Base-by-base conservation (phyloP, 2,113 vertebrate species). In the Lampris incognitus region DNA sequence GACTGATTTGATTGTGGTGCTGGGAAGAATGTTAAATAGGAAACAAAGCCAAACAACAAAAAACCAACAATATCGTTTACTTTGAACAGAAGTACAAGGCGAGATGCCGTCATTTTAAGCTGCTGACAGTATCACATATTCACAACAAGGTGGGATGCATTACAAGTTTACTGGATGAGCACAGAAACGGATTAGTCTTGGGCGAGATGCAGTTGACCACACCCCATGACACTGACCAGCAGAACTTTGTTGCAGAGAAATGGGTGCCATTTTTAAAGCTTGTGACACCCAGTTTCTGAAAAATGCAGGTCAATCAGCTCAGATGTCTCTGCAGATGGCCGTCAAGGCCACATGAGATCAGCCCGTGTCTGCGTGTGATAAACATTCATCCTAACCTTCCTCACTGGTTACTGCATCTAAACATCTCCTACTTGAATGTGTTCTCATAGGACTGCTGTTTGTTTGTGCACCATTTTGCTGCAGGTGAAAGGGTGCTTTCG, bases 391-490 rank as follows among this genome's bases (percentile, higher is more conserved):
- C 69, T 46, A 46, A 81, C 49, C 50, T 10, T 3, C 52, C 11
- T 36, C 48, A 36, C 55, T 46, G 44, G 44, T 5, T 5, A 46
- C 44, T 46, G 44, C 5, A 54, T 54, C 51, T 54, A 10, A 13
- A 2, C 5, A 13, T 39, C 51, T 58, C 36, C 6, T 39, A 55
- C 54, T 66, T 55, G 37, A 6, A 67, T 79, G 44, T 52, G 49
- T 72, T 82, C 76, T 66, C 37, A 39, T 1, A 9, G 57, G 56
- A 63, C 36, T 36, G 1, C 44, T 1, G 5, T 50, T 24, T 71
- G 75, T 78, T 84, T 85, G 66, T 49, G 49, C 80, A 79, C 74
- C 63, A 74, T 60, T 73, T 82, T 72, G 83, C 38, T 55, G 69
- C 54, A 66, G 24, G 6, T 50, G 24, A 75, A 75, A 61, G 41